A percentile compares a stretch with the other conserved stretches of the same genome.
phyloP scores from a whole-genome alignment of 2,888 invertebrate species.

The Drosophila austrosaltans region DNA sequence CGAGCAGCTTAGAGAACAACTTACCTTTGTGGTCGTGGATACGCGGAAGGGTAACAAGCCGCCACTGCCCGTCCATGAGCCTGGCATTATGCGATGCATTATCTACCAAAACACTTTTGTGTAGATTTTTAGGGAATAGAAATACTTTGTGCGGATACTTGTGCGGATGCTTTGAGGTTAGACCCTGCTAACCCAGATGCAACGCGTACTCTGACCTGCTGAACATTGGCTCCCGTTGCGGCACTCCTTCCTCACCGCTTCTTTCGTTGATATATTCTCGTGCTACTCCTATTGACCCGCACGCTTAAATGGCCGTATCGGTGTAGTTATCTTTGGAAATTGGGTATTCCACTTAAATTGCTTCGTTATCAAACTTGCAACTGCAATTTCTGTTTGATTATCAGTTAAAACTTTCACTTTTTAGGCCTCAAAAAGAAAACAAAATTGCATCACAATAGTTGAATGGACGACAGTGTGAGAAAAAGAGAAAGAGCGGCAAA shows the following conservation, averaged over 20 bases:
- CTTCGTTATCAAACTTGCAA: conserved; percentile 20
- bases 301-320: neutral
- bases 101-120: conserved; percentile 20
- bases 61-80: conserved; percentile 65
- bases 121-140: conserved; percentile 17
- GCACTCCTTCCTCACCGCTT: conserved; percentile 19
- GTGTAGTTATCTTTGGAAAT: too few species aligned
- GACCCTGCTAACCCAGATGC: conserved; percentile 44
- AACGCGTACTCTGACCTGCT: conserved; percentile 47
- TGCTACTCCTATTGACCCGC: neutral
- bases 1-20: conserved; percentile 54
- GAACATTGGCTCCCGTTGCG: conserved; percentile 48
- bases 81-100: conserved; percentile 73
- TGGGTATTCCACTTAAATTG: neutral
- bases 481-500: conserved; percentile 39
- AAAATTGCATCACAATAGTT: conserved; percentile 71
- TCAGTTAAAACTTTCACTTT: conserved; percentile 69
- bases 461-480: conserved; percentile 4
- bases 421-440: conserved; percentile 51
- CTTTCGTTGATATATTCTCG: conserved; percentile 7
- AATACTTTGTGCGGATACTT: conserved; percentile 20
- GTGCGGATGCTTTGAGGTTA: conserved; percentile 57
- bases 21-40: conserved; percentile 83
- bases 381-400: conserved; percentile 25
- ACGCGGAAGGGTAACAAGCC: conserved; percentile 80